Conservation (phyloP, 1,140 invertebrate genomes). For the Apocrypta bakeri region DNA sequence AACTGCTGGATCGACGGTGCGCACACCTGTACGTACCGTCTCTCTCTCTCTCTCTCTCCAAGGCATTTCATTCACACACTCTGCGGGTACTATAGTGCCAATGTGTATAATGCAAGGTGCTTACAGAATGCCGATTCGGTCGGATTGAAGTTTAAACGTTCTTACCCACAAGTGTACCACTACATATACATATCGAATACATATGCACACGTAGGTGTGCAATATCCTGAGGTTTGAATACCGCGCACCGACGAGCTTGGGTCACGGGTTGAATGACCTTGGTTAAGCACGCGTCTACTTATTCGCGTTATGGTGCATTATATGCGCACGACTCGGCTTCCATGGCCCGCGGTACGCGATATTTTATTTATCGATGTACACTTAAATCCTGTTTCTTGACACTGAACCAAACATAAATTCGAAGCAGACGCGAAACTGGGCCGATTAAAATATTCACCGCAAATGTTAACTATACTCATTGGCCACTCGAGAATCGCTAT, state of each 20-base stretch:
- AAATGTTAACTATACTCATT: no score
- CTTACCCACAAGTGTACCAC: background rate
- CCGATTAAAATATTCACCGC: no score
- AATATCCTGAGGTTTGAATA: background rate
- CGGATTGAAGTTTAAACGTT: background rate
- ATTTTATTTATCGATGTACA: no score
- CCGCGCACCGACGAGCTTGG: background rate
- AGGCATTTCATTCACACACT: background rate
- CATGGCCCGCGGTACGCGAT: no score
- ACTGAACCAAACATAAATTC: background rate
- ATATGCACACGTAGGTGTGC: background rate
- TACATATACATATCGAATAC: background rate
- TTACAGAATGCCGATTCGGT: background rate
- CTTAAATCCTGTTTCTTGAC: background rate
- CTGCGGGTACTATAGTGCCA: no score
- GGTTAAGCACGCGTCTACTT: background rate
- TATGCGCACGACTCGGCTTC: background rate
- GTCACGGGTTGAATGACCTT: slow-evolving; percentile 21
- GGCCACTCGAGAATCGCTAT: no score
- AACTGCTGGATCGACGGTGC: no score
- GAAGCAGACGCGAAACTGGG: no score
- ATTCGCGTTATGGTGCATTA: background rate
- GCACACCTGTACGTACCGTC: background rate
- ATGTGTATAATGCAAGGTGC: background rate
- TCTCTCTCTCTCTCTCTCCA: no score